These are phyloP conservation scores for Tachycineta bicolor DNA, from an alignment of 2,113 vertebrate genomes.

Conservation along the genomic window DNA sequence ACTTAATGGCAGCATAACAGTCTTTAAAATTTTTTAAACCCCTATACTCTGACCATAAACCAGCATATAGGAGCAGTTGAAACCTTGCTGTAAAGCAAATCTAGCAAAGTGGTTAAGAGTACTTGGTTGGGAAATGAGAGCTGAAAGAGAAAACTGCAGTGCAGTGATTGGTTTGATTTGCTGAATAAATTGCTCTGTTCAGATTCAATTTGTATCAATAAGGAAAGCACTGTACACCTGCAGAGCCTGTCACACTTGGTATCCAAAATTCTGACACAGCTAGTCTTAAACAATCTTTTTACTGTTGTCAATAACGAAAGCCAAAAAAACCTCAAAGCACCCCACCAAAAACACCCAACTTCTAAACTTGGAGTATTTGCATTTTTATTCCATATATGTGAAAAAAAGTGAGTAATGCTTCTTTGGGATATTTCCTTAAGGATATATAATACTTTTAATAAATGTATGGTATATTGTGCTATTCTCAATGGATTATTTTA, in stretches of 20 bases:
- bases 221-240: conserved; percentile 73
- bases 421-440: conserved; percentile 2
- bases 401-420: not conserved
- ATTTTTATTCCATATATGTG: not conserved
- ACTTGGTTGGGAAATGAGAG: conserved; percentile 73
- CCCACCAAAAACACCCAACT: not conserved
- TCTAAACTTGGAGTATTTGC: not conserved
- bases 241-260: conserved; percentile 68
- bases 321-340: not conserved
- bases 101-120: conserved; percentile 67
- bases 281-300: conserved; percentile 65
- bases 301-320: conserved; percentile 50
- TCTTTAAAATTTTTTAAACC: not conserved
- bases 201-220: conserved; percentile 84
- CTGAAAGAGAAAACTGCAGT: conserved; percentile 70
- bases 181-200: conserved; percentile 83
- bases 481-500: conserved; percentile 51
- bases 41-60: not conserved
- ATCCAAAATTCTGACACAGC: conserved; percentile 46
- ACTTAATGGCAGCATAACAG: not conserved
- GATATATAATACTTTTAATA: conserved; percentile 14
- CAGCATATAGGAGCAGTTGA: not conserved
- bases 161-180: conserved; percentile 79
- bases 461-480: conserved; percentile 31
- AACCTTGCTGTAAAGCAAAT: conserved; percentile 56